phyloP scores from a whole-genome alignment of 2,888 invertebrate genomes.

The Rhimphoctona megacephalus region DNA sequence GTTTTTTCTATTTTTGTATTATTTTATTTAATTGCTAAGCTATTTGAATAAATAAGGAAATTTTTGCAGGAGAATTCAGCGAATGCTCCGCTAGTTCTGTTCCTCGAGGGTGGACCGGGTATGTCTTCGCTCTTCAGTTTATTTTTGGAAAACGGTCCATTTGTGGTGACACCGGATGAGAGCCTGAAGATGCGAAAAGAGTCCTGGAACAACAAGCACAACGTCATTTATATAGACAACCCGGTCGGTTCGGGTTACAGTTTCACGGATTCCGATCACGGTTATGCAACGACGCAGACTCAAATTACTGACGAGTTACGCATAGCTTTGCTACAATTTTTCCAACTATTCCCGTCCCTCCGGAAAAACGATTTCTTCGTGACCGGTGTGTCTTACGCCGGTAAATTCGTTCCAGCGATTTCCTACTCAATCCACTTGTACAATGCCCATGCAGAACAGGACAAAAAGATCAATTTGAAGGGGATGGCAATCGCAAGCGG shows the following conservation, averaged over 20 bases:
- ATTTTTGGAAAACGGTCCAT: slow-evolving; percentile 94
- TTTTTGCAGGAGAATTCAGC: slow-evolving; percentile 83
- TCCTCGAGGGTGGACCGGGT: slow-evolving; percentile 95
- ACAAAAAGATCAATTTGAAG: slow-evolving; percentile 89
- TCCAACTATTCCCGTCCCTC: slow-evolving; percentile 92
- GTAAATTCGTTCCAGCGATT: slow-evolving; percentile 92
- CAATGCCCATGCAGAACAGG: slow-evolving; percentile 85
- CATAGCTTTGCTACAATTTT: slow-evolving; percentile 92
- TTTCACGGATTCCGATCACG: slow-evolving; percentile 90
- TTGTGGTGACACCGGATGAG: slow-evolving; percentile 85
- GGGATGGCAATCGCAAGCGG: slow-evolving; percentile 93
- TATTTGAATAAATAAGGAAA: background rate
- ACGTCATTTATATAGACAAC: slow-evolving; percentile 95
- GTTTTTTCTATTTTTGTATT: too few relatives aligned
- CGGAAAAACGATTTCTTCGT: slow-evolving; percentile 92
- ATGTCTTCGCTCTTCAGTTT: slow-evolving; percentile 92
- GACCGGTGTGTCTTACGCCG: slow-evolving; percentile 96
- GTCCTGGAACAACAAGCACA: slow-evolving; percentile 92
- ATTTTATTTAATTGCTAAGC: too few relatives aligned
- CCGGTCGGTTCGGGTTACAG: slow-evolving; percentile 97
- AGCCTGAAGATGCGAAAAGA: slow-evolving; percentile 88
- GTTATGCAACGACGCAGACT: slow-evolving; percentile 91
- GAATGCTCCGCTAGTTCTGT: slow-evolving; percentile 90
- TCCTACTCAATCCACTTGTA: slow-evolving; percentile 90
- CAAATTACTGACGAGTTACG: slow-evolving; percentile 92